phyloP scores from a whole-genome alignment of 2,113 vertebrate genomes.

The Grallaria varia region DNA sequence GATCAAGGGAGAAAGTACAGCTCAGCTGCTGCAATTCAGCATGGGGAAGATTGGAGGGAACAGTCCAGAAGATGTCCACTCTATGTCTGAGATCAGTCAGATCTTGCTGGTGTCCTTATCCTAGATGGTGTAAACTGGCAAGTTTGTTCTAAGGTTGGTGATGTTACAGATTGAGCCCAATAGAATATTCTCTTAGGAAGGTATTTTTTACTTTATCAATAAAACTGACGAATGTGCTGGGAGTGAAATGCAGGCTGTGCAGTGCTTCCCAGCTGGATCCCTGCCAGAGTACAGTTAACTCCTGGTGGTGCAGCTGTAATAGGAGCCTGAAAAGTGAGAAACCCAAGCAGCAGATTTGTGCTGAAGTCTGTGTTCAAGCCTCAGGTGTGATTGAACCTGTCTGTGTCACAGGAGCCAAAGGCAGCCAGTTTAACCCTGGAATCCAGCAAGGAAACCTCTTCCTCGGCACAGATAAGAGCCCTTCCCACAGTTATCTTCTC shows the following conservation, averaged over 20 bases:
- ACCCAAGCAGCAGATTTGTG: not conserved
- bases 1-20: not conserved
- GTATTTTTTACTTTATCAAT: not conserved
- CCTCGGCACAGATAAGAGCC: not conserved
- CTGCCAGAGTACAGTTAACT: not conserved
- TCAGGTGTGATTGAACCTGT: not conserved
- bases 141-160: not conserved
- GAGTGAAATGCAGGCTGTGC: not conserved
- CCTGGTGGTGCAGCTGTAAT: not conserved
- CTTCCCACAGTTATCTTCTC: not conserved
- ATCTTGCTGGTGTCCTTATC: not conserved
- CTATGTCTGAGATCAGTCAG: not conserved
- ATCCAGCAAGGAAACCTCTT: not conserved
- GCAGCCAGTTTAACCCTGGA: not conserved
- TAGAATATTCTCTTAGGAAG: not conserved
- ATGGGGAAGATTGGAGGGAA: slow-evolving; percentile 41
- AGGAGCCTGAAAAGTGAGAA: not conserved
- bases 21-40: not conserved
- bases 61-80: slow-evolving; percentile 23
- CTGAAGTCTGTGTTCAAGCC: not conserved
- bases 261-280: not conserved
- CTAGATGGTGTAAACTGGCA: not conserved
- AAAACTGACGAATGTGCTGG: not conserved
- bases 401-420: not conserved
- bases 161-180: not conserved